A percentile compares a stretch with the other conserved stretches of the same genome.
phyloP scores from a whole-genome alignment of 2,113 vertebrate genomes.

The Rhynchomys soricoides region DNA sequence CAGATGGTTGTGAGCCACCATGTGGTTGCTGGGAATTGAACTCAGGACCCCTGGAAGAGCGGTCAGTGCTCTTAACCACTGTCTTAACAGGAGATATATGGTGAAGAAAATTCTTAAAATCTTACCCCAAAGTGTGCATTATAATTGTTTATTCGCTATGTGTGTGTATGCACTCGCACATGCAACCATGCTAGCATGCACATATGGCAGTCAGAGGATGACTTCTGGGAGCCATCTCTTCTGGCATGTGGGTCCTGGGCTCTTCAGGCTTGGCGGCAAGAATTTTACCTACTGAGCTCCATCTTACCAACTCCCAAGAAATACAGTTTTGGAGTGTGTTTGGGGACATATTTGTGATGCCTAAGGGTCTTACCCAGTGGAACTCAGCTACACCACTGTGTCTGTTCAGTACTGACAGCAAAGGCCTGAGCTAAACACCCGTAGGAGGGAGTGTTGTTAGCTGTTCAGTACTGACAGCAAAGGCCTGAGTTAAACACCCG shows the following conservation, averaged over 20 bases:
- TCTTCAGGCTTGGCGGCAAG: neutral
- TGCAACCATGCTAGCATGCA: no score
- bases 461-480: neutral
- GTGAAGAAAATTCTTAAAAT: neutral
- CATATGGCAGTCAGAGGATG: neutral
- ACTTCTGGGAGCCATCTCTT: neutral
- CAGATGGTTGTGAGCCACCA: neutral
- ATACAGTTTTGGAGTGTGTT: no score
- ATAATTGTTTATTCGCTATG: neutral
- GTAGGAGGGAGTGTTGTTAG: neutral
- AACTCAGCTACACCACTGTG: neutral
- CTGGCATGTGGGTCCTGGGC: neutral
- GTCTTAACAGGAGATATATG: neutral
- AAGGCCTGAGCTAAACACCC: neutral
- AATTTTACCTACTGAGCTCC: no score
- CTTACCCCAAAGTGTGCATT: neutral
- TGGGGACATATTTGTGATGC: neutral
- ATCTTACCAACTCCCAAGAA: neutral
- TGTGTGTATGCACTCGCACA: fast-evolving
- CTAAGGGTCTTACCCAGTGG: neutral
- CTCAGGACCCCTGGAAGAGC: neutral
- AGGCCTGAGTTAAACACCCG: neutral
- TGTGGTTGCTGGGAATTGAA: neutral
- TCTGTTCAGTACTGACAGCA: neutral
- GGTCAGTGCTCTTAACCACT: neutral